Base-by-base conservation (phyloP, 1,140 invertebrate species). In the Caenorhabditis briggsae region DNA sequence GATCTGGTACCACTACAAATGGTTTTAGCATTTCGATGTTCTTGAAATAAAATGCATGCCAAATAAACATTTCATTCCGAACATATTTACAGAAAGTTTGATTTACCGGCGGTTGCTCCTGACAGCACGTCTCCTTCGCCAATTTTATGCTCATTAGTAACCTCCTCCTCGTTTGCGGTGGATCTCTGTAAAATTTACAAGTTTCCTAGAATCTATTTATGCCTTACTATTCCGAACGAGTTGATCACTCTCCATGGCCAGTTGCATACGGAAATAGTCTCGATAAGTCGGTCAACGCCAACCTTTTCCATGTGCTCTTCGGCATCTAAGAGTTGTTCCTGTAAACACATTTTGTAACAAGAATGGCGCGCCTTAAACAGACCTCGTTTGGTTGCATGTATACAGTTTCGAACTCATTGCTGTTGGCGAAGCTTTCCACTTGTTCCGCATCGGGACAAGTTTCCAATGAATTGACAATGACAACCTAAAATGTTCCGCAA, bases 171-270 rank as follows among this genome's bases (percentile, higher is more conserved):
- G 9, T 53, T 53, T 53, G 16, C 16, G 5, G 50, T 53, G 11
- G 50, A 16, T 53, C 50, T 16, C 50, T 53, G 50, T 53, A 16
- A 53, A 53, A 53, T 53, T 11, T 0, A 9, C 2, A 53, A 14
- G 16, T 53, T 33, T 11, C 25, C 11, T n/a, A 5, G n/a, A 20
- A 58, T 20, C 11, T 53, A 16, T 20, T 2, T 33, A 25, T 61
- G 8, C 7, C 23, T 23, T 18, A 78, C 46, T 18, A 23, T 78
- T 8, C 7, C 5, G 14, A 78, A 12, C 3, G 70, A 46, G 41
- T 78, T 78, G 43, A 43, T 12, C 7, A 78, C 46, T 53, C 70
- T n/a, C 70, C 70, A 78, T 25, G 70, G 70, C 70, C 70, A 78
- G 14, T 78, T 78, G 46, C 70, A 78, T 1, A 78, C 70, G 14